phyloP scores from a whole-genome alignment of 2,888 invertebrate genomes.

The Oscheius sp. region DNA sequence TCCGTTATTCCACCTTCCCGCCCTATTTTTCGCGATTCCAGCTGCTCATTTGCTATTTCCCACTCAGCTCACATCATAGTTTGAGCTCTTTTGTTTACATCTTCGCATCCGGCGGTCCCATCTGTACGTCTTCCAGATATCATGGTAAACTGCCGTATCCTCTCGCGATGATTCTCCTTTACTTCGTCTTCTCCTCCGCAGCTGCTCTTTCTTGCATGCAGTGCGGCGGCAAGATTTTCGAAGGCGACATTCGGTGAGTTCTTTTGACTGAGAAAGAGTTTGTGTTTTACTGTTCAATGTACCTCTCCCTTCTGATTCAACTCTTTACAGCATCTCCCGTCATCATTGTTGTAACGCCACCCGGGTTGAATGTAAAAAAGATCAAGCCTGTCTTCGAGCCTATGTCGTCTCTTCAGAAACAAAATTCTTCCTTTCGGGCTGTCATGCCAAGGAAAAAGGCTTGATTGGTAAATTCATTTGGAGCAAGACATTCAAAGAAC shows the following conservation, averaged over 20 bases:
- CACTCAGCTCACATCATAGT: not conserved
- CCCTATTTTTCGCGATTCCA: not conserved
- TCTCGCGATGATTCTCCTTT: not conserved
- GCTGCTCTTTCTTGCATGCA: constrained; percentile 41
- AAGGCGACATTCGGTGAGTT: constrained; percentile 46
- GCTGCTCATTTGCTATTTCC: not conserved
- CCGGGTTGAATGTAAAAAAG: constrained; percentile 32
- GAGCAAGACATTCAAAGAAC: not conserved
- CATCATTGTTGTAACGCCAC: constrained; percentile 49
- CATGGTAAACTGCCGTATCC: constrained; percentile 1
- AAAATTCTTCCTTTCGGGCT: constrained; percentile 55
- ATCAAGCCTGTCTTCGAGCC: constrained; percentile 50
- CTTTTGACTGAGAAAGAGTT: not conserved
- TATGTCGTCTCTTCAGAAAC: constrained; percentile 49
- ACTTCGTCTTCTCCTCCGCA: not conserved
- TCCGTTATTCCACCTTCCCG: constrained; percentile 25
- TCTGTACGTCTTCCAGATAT: not conserved
- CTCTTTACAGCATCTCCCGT: constrained; percentile 45
- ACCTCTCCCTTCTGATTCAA: not conserved
- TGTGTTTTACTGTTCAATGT: not conserved
- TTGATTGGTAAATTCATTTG: constrained; percentile 37
- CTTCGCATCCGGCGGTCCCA: not conserved
- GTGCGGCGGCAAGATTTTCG: constrained; percentile 50
- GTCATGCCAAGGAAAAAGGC: constrained; percentile 52
- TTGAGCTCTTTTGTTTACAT: not conserved